A percentile compares a stretch with the other conserved stretches of the same genome.
phyloP scores from a whole-genome alignment of 2,113 vertebrate species.

The Martes martes region DNA sequence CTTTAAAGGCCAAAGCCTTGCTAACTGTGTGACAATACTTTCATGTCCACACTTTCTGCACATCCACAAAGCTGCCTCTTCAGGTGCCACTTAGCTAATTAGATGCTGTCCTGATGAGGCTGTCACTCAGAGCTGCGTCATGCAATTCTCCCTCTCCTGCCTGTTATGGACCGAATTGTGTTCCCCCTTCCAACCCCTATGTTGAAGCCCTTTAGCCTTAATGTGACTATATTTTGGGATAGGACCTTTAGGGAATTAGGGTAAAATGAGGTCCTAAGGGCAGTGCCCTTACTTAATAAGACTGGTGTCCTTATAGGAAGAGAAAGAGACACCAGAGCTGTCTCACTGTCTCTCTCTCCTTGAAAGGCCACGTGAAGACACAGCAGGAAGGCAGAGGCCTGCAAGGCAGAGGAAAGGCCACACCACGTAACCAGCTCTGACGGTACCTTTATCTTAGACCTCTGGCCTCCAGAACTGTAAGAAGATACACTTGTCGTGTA shows the following conservation, averaged over 20 bases:
- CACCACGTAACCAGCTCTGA: background rate
- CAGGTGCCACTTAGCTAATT: too few species aligned
- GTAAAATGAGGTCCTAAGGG: background rate
- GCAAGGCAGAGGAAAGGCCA: background rate
- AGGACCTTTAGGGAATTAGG: background rate
- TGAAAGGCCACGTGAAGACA: background rate
- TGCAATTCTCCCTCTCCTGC: background rate
- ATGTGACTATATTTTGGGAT: background rate
- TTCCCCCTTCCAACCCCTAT: background rate
- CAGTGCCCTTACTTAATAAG: background rate
- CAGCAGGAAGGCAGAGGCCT: background rate
- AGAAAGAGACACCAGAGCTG: too few species aligned
- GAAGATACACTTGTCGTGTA: background rate
- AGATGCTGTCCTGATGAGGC: background rate
- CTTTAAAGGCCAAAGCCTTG: background rate
- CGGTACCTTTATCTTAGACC: background rate
- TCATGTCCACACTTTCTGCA: background rate
- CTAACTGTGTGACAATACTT: background rate
- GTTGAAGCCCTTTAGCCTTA: background rate
- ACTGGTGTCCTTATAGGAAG: background rate
- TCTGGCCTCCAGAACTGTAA: background rate
- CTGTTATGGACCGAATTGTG: background rate
- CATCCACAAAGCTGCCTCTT: background rate
- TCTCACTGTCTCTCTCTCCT: background rate
- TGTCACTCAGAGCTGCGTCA: background rate